Base-by-base conservation (phyloP, 2,888 invertebrate species). In the Eurytoma californica region DNA sequence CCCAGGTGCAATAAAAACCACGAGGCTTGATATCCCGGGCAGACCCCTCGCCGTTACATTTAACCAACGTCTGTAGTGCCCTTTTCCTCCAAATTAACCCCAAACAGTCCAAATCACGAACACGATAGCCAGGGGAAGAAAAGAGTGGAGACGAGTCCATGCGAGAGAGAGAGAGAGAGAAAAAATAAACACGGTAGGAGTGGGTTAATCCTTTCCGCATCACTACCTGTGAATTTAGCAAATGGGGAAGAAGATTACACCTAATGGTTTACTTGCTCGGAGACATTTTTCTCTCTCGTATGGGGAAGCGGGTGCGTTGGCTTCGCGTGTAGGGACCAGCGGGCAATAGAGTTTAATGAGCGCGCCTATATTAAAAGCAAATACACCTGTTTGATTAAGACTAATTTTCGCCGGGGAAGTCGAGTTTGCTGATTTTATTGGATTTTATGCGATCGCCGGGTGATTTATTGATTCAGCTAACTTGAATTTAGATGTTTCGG, bases 21-120 rank as follows among this genome's bases (percentile, higher is more conserved):
- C 2, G 24, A 55, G 47, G 24, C 63, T 76, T 63, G 39, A 39
- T 39, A 39, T 61, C 61, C 16, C 47, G 24, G 5, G 13, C n/a
- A 61, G 28, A 53, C n/a, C 16, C 74, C 39, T 60, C 39, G 53
- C 7, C 39, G 51, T 49, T 68, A 16, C 49, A 9, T 39, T 60
- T 49, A n/a, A 58, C 49, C 68, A 12, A 60, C 20, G 60, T 53
- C 60, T 61, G 24, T 16, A 3, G 3, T 18, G 61, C n/a, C 63
- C 47, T 58, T 65, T 57, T 65, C 51, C 39, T 57, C 30, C 65
- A 77, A 9, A 77, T 77, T 70, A 77, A 63, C 63, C 58, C 28
- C 49, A 70, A 70, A 65, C 16, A 58, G 76, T 63, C 49, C 28
- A 65, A 75, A 75, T 68, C 75, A 75, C 75, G 68, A 75, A 69